Conservation (phyloP, 2,888 invertebrate species). For the Sclerodermus sp. region DNA sequence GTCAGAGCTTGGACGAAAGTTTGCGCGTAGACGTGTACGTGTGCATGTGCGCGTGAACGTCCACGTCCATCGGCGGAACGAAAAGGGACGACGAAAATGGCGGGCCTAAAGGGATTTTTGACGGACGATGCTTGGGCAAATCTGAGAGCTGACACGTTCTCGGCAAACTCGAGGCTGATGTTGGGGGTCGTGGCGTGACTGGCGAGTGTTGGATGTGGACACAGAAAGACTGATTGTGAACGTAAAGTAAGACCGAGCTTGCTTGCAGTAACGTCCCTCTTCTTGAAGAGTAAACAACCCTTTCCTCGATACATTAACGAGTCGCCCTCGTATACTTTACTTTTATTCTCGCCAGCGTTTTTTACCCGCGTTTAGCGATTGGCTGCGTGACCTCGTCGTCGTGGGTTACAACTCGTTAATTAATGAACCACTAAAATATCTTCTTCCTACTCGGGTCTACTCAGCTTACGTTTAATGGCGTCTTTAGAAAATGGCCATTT, state of each 20-base stretch:
- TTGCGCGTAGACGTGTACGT: too few relatives aligned
- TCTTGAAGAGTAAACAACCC: conserved; percentile 12
- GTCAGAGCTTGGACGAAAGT: too few relatives aligned
- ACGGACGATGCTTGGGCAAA: too few relatives aligned
- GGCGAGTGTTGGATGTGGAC: conserved; percentile 40
- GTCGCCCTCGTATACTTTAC: background rate
- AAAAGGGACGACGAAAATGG: too few relatives aligned
- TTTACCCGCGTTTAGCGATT: too few relatives aligned
- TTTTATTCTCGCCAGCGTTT: conserved; percentile 5
- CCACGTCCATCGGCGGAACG: too few relatives aligned
- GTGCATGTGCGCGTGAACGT: too few relatives aligned
- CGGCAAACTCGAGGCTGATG: too few relatives aligned
- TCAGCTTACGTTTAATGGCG: background rate
- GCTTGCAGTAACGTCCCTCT: background rate
- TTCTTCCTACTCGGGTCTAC: background rate
- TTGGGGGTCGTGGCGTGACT: conserved; percentile 49
- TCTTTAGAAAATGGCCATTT: background rate
- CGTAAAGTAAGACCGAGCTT: conserved; percentile 16
- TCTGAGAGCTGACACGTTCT: conserved; percentile 3
- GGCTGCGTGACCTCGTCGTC: too few relatives aligned
- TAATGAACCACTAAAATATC: too few relatives aligned
- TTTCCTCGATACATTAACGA: background rate
- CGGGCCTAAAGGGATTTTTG: too few relatives aligned
- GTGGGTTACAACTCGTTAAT: too few relatives aligned
- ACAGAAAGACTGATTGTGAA: conserved; percentile 22